Percentiles rank a stretch among this genome's conserved stretches.
Conservation (phyloP, 2,797 vertebrate species). For the Amazona finschi region DNA sequence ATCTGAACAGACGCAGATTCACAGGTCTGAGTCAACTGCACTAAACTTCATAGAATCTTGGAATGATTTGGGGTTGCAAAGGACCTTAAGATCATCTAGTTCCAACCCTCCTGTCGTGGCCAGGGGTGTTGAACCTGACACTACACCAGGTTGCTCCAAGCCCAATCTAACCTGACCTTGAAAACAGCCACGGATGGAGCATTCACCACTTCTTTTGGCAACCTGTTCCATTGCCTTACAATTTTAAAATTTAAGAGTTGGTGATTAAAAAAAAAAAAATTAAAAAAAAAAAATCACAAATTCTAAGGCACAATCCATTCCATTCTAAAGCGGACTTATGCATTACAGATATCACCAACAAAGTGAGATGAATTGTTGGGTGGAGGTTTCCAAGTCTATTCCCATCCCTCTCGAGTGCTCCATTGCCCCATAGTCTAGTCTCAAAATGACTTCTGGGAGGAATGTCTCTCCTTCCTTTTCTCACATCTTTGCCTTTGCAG, state of each 20-base stretch:
- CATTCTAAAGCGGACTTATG: background rate
- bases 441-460: background rate
- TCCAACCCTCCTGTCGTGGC: background rate
- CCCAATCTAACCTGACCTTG: background rate
- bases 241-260: background rate
- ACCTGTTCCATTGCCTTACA: background rate
- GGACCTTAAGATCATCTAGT: background rate
- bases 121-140: background rate
- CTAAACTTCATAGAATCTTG: background rate
- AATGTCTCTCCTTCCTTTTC: background rate
- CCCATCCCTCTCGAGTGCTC: background rate
- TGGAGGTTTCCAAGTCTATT: background rate
- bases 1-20: background rate
- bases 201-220: background rate
- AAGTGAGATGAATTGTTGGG: background rate
- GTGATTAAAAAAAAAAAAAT: background rate
- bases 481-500: background rate
- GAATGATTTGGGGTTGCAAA: background rate
- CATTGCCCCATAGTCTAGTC: accelerated
- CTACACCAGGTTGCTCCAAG: background rate
- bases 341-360: background rate
- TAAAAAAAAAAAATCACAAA: accelerated
- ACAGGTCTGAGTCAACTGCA: accelerated
- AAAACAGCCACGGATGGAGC: background rate
- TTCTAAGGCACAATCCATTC: background rate